Base-by-base conservation (phyloP, 2,888 invertebrate species). In the Drosophila mettleri region DNA sequence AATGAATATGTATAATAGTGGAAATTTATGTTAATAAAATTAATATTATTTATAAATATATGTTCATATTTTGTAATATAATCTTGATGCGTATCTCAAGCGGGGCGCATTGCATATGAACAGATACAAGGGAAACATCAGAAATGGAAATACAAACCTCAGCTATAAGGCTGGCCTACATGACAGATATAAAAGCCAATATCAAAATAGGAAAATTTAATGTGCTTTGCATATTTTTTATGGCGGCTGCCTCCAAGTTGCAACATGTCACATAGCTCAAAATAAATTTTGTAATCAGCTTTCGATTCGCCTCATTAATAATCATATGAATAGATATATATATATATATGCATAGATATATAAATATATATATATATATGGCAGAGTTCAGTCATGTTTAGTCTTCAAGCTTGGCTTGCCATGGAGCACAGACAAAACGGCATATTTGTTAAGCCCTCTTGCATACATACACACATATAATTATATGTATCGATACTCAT, bases 241-340 rank as follows among this genome's bases (percentile, higher is more conserved):
- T 66, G 49, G 29, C 38, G 49, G 29, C 38, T 58, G 16, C 27
- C 27, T 48, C 20, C 52, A 43, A 45, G 31, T 60, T 69, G 61
- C 74, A 60, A 68, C 79, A 78, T 63, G 55, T 24, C 33, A 29
- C 48, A n/a, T 22, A 33, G 38, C 54, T 51, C 45, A 0, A 41
- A 46, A 27, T n/a, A 2, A 22, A 58, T 76, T 76, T 55, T 38
- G 76, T 63, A 75, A 80, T 39, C 53, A 18, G 31, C 63, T 49
- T 61, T 55, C 38, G 54, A 52, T 52, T 64, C 34, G 16, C 38
- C 39, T 29, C 27, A 34, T 38, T 16, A 36, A 29, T n/a, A 22
- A 4, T n/a, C n/a, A 22, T 48, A 48, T 48, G 18, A 18, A 31
- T 4, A 31, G 12, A 49, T 24, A 31, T 16, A 16, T 10, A 33